These are phyloP conservation scores for Brachypteracias leptosomus DNA, from an alignment of 2,113 vertebrate species.

Conservation along the genomic window DNA sequence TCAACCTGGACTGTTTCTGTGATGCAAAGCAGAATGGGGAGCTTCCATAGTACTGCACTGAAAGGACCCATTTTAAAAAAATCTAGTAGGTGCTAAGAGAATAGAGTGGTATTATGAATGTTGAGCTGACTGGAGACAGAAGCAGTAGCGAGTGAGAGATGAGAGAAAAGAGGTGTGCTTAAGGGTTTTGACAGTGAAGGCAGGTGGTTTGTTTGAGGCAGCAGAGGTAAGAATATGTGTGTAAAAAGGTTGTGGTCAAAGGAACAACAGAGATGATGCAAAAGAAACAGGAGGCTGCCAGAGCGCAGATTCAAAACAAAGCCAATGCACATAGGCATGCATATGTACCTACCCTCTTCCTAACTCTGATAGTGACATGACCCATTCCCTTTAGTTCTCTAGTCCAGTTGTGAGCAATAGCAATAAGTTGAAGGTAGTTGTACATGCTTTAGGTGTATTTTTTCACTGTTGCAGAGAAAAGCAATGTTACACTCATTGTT, in stretches of 20 bases:
- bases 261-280: background rate
- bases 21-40: background rate
- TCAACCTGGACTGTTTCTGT: background rate
- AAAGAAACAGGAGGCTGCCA: background rate
- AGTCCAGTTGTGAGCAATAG: background rate
- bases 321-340: background rate
- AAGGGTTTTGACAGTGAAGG: background rate
- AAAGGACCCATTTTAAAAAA: background rate
- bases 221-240: background rate
- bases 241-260: background rate
- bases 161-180: background rate
- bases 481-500: background rate
- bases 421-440: background rate
- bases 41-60: background rate
- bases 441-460: background rate
- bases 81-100: background rate
- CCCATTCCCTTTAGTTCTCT: background rate
- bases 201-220: background rate
- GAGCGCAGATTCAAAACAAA: background rate
- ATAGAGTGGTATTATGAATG: background rate
- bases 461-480: background rate
- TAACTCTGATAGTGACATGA: background rate
- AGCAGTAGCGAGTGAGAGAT: background rate
- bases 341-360: background rate
- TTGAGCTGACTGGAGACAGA: background rate